Percentiles rank a stretch among this genome's conserved stretches.
Evolutionary conservation across 2,888 invertebrate species (phyloP).

Genomic region (Eupithecia centaureata): DNA sequence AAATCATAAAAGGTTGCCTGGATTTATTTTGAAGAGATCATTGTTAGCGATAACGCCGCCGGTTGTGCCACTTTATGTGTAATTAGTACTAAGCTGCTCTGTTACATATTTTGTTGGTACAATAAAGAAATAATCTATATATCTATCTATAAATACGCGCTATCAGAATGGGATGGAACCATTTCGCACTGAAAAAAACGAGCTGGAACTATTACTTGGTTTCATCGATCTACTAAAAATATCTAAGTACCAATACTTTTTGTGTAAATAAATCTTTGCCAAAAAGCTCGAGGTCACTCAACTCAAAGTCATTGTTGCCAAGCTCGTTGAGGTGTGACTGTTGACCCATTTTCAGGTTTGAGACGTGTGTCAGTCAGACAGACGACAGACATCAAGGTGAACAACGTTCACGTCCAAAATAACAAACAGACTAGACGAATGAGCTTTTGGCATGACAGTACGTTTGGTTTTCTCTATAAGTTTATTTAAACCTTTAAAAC

Average conservation of each 20-base stretch:
- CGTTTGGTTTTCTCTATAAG: neutral
- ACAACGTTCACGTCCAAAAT: conserved; percentile 15
- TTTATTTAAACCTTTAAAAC: no score
- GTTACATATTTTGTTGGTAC: no score
- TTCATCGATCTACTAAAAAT: neutral
- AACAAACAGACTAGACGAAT: conserved; percentile 14
- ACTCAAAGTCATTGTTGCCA: conserved; percentile 1
- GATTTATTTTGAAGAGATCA: no score
- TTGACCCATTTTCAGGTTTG: conserved; percentile 22
- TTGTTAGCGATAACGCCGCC: no score
- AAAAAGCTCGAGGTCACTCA: conserved; percentile 5
- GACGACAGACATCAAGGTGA: conserved; percentile 17
- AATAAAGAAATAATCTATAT: no score
- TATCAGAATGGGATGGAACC: no score
- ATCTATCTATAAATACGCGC: no score
- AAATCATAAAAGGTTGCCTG: no score
- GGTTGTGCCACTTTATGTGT: no score
- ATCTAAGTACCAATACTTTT: neutral
- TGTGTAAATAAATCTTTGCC: neutral
- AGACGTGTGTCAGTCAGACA: conserved; percentile 11
- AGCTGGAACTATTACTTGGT: no score
- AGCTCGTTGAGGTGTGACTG: conserved; percentile 17
- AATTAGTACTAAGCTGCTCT: no score
- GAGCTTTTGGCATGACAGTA: conserved; percentile 2
- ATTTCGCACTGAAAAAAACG: no score